These are phyloP conservation scores for Nycticebus coucang DNA, from an alignment of 2,113 vertebrate genomes.

Conservation along the genomic window DNA sequence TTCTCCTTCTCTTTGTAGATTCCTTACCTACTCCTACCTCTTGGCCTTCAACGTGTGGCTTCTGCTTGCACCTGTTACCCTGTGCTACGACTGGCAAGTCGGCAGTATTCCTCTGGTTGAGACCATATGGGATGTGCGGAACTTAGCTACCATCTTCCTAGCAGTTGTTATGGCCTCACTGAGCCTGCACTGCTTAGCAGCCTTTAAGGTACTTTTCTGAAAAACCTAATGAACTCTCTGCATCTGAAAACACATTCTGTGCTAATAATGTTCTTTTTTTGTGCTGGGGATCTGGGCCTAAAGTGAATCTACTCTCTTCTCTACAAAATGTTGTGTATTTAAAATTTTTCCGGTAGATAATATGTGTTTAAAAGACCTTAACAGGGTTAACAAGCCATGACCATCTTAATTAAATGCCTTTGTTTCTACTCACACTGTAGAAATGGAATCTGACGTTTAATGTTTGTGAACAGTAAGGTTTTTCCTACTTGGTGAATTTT, in stretches of 20 bases:
- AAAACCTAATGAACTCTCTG: background rate
- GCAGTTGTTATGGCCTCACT: constrained; percentile 86
- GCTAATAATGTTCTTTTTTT: background rate
- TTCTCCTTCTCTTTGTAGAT: constrained; percentile 84
- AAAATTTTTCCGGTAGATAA: background rate
- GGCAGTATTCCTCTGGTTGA: constrained; percentile 97
- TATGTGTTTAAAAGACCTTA: background rate
- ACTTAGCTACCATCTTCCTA: constrained; percentile 89
- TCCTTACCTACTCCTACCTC: constrained; percentile 96
- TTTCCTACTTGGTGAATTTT: constrained; percentile 10
- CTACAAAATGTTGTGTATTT: background rate
- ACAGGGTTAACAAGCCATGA: background rate
- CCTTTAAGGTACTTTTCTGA: constrained; percentile 89
- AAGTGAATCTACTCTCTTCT: background rate
- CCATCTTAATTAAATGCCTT: background rate
- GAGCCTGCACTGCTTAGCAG: constrained; percentile 88
- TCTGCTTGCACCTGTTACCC: constrained; percentile 92
- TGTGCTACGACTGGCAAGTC: constrained; percentile 99
- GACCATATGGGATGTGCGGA: constrained; percentile 91
- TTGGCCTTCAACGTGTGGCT: constrained; percentile 96
- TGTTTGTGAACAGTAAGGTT: background rate
- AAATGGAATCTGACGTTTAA: constrained; percentile 13
- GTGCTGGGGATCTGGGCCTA: background rate
- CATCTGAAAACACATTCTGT: background rate
- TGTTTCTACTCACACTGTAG: background rate